phyloP scores from a whole-genome alignment of 2,113 vertebrate genomes.

The Rhabdornis inornatus region DNA sequence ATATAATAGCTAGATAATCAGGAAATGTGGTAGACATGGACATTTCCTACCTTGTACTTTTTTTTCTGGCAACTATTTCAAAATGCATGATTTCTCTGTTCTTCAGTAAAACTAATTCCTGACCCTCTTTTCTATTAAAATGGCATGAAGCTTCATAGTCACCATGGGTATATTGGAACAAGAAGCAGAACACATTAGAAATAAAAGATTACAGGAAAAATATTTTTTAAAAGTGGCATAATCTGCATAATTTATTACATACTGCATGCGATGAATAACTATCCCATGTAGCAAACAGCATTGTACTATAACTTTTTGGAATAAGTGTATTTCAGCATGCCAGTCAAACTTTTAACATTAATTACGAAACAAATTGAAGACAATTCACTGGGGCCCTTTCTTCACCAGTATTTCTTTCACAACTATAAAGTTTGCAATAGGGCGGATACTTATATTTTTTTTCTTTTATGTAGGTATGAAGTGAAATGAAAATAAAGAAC shows the following conservation, averaged over 20 bases:
- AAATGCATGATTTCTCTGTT: background rate
- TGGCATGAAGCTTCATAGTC: background rate
- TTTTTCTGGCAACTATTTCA: background rate
- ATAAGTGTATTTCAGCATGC: background rate
- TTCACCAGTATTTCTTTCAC: background rate
- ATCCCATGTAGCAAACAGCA: background rate
- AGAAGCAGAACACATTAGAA: background rate
- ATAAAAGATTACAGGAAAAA: background rate
- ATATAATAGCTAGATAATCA: background rate
- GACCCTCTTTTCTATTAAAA: background rate
- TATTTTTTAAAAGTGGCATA: accelerated
- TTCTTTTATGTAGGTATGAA: background rate
- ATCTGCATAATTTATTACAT: background rate
- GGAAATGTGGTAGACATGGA: background rate
- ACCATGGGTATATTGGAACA: background rate
- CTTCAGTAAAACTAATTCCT: background rate
- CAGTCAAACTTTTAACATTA: background rate
- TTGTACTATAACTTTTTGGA: background rate
- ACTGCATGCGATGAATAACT: background rate
- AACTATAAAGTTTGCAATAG: background rate
- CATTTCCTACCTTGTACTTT: background rate
- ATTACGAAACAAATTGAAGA: conserved; percentile 12
- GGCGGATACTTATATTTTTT: background rate
- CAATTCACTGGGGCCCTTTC: background rate
- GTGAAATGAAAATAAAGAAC: too few species aligned